Conservation (phyloP, 2,113 vertebrate genomes). For the Cariama cristata region DNA sequence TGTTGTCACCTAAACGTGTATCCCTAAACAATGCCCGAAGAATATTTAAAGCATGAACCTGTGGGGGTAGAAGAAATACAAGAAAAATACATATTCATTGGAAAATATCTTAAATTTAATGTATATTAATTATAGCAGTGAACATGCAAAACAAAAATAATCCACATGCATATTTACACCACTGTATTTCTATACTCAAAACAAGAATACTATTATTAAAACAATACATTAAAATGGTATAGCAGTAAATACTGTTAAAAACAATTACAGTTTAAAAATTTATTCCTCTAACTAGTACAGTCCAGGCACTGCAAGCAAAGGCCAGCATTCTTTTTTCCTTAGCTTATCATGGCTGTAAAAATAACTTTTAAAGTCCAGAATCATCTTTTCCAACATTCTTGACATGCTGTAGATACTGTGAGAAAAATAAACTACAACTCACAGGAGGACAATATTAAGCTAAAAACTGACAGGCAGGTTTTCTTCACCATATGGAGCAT, state of each 20-base stretch:
- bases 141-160: background rate
- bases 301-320: background rate
- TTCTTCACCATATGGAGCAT: background rate
- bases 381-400: conserved; percentile 55
- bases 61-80: background rate
- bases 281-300: background rate
- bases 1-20: conserved; percentile 91
- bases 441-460: conserved; percentile 12
- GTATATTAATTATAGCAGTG: background rate
- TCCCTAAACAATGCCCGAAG: conserved; percentile 93
- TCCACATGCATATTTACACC: background rate
- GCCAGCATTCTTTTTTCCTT: conserved; percentile 41
- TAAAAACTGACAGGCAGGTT: conserved; percentile 32
- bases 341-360: conserved; percentile 32
- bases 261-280: background rate
- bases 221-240: background rate
- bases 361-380: conserved; percentile 27
- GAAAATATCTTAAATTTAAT: background rate
- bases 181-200: background rate
- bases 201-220: background rate
- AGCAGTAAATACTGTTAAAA: background rate
- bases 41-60: conserved; percentile 98
- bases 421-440: conserved; percentile 58
- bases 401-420: conserved; percentile 10
- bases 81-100: background rate